These are phyloP conservation scores for Wasmannia auropunctata DNA, from an alignment of 1,140 invertebrate genomes.

Conservation along the genomic window DNA sequence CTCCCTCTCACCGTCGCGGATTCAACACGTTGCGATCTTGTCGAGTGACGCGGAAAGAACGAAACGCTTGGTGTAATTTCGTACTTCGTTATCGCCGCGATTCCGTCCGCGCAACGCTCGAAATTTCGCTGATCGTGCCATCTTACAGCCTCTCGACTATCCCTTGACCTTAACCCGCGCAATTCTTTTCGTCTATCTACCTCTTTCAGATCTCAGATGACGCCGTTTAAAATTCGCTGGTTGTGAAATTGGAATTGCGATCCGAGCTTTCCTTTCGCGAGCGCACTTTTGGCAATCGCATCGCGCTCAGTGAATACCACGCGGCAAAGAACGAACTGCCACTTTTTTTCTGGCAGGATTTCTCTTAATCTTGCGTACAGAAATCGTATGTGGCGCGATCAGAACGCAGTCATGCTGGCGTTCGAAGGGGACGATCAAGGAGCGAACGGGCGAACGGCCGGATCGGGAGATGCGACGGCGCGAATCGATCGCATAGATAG, in stretches of 20 bases:
- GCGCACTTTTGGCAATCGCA: conserved; percentile 67
- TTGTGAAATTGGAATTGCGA: not conserved
- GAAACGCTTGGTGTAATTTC: conserved; percentile 14
- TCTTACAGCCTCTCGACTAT: not conserved
- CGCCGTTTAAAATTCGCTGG: not conserved
- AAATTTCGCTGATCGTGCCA: conserved; percentile 57
- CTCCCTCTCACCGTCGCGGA: not conserved
- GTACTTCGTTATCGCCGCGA: conserved; percentile 47
- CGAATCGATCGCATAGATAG: not conserved
- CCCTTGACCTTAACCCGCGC: not conserved
- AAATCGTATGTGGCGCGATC: conserved; percentile 59
- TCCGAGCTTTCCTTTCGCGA: not conserved
- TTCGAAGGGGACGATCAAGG: conserved; percentile 34
- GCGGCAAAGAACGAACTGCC: conserved; percentile 61
- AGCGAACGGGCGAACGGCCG: conserved; percentile 27
- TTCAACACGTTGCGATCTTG: conserved; percentile 37
- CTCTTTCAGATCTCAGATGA: conserved; percentile 31
- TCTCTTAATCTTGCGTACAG: conserved; percentile 13
- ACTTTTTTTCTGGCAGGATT: conserved; percentile 17
- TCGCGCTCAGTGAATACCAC: conserved; percentile 50
- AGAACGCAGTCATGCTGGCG: conserved; percentile 56
- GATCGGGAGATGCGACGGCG: conserved; percentile 39
- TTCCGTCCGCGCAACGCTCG: not conserved
- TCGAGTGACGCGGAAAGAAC: conserved; percentile 22
- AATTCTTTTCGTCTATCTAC: conserved; percentile 37